Evolutionary conservation across 2,113 vertebrate species (phyloP), one percentile per base, ranked within the genome.

Genomic region (Candoia aspera): DNA sequence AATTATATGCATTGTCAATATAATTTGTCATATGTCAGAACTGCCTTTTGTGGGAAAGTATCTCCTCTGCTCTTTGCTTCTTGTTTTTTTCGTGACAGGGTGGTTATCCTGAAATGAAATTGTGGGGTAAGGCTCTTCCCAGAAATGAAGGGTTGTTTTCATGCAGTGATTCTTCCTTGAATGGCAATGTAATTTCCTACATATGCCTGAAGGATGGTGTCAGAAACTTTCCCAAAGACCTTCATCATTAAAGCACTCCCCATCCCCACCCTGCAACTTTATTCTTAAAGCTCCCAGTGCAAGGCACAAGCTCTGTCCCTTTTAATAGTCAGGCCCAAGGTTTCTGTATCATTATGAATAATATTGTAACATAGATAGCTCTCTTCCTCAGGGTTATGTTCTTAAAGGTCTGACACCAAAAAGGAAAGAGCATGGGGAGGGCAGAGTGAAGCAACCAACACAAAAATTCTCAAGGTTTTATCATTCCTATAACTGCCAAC

Each of bases 61-160:
- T 89, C 33, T 84, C 24, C 24, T 53, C 26, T 53, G 29, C 8
- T 93, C 88, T 64, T 92, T 89, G 53, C 49, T 13, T 84, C 53
- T 42, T 90, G 42, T 42, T 42, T 42, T 42, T 58, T 19, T 68
- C 10, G 9, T 33, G 19, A 57, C 37, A 59, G 21, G 49, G 6
- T 83, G 58, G 3, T 42, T 93, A 21, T 84, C 26, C 4, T 57
- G 58, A 68, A 87, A 21, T 60, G 88, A 92, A 57, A 88, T 13
- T 60, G 46, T 88, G 55, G 42, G 54, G 53, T 17, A 46, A 84
- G 46, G 19, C 23, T 54, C 83, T 92, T 33, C 42, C 68, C 54
- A 87, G 55, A 88, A 88, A 88, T 92, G 68, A 92, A 23, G 53
- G 68, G 86, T 88, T 88, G 55, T 86, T 88, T 92, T 84, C 68